Evolutionary conservation across 2,888 invertebrate genomes (phyloP).

Genomic region (Stenoptilia bipunctidactyla): DNA sequence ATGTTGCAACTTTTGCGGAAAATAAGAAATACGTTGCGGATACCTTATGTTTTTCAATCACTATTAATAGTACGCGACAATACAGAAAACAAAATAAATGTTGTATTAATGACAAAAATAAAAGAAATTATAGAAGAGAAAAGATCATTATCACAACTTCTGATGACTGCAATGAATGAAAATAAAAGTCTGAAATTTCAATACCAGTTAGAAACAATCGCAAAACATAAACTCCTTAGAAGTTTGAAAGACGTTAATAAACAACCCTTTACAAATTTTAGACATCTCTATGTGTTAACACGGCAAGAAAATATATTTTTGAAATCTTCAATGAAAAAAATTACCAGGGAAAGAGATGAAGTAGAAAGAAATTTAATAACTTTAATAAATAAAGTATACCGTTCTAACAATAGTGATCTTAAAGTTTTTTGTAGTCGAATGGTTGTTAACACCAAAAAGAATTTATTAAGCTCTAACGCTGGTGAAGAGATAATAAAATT

Average conservation of each 20-base stretch:
- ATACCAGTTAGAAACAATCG: slow-evolving; percentile 37
- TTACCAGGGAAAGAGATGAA: slow-evolving; percentile 37
- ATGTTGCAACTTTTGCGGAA: neutral
- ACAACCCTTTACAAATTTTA: slow-evolving; percentile 37
- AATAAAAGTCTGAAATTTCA: slow-evolving; percentile 43
- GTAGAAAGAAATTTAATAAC: slow-evolving; percentile 36
- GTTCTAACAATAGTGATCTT: slow-evolving; percentile 38
- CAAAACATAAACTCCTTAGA: slow-evolving; percentile 36
- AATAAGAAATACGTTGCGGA: neutral
- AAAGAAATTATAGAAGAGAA: slow-evolving; percentile 36
- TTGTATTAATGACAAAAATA: slow-evolving; percentile 34
- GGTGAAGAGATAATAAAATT: slow-evolving; percentile 40
- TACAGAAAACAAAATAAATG: slow-evolving; percentile 18
- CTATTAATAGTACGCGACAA: too few species aligned
- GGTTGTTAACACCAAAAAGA: slow-evolving; percentile 38
- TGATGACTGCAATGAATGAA: slow-evolving; percentile 40
- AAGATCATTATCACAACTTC: slow-evolving; percentile 34
- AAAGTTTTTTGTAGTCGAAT: slow-evolving; percentile 43
- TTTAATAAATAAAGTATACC: slow-evolving; percentile 41
- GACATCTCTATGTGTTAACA: slow-evolving; percentile 43
- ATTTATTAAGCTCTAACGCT: slow-evolving; percentile 35
- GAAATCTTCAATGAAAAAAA: slow-evolving; percentile 34
- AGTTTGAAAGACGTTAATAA: slow-evolving; percentile 38
- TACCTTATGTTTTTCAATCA: neutral
- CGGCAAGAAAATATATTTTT: slow-evolving; percentile 49